phyloP scores from a whole-genome alignment of 2,888 invertebrate species.

The Aspidiotus rigidus region DNA sequence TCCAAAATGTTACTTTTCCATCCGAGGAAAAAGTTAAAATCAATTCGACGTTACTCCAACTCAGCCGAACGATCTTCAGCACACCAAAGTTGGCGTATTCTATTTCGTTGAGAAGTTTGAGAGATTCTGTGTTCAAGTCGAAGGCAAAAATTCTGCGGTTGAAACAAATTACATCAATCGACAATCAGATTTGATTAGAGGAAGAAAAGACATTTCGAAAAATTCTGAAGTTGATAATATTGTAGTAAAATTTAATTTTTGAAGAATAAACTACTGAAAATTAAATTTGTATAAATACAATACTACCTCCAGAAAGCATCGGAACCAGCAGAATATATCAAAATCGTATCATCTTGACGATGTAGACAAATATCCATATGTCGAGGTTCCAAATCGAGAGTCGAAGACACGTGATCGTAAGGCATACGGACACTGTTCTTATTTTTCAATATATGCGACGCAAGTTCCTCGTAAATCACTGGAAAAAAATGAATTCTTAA shows the following conservation, averaged over 20 bases:
- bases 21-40: conserved; percentile 60
- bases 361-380: conserved; percentile 54
- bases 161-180: too few relatives aligned
- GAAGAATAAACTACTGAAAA: not conserved
- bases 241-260: not conserved
- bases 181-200: too few relatives aligned
- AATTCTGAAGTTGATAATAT: not conserved
- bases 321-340: conserved; percentile 55
- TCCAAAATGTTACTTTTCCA: conserved; percentile 61
- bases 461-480: conserved; percentile 33
- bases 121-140: conserved; percentile 2
- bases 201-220: not conserved
- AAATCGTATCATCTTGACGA: conserved; percentile 15
- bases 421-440: conserved; percentile 34
- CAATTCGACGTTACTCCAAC: conserved; percentile 32
- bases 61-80: conserved; percentile 33
- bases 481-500: too few relatives aligned
- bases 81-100: conserved; percentile 33
- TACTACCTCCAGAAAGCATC: conserved; percentile 56
- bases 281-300: conserved; percentile 3
- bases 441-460: conserved; percentile 36
- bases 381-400: conserved; percentile 60
- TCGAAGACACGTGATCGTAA: conserved; percentile 34
- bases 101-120: conserved; percentile 15
- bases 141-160: conserved; percentile 23